These are phyloP conservation scores for Glossophaga mutica DNA, from an alignment of 2,797 vertebrate species.

Conservation along the genomic window DNA sequence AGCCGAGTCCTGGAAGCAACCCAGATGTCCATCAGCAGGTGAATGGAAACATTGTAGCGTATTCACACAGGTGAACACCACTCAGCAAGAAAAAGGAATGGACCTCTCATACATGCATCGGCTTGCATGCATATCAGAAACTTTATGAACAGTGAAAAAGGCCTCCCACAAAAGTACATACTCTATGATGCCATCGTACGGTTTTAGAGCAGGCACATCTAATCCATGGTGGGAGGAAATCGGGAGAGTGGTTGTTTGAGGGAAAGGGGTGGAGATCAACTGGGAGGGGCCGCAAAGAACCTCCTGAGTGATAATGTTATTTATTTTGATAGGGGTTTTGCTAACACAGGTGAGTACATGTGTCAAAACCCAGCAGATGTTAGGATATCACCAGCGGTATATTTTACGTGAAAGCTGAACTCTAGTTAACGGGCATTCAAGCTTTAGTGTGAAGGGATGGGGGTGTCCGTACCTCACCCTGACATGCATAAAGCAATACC, in stretches of 20 bases:
- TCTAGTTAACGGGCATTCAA: neutral
- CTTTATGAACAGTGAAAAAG: neutral
- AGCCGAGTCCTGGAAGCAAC: neutral
- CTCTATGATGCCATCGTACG: accelerated
- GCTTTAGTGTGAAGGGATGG: neutral
- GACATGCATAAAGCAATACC: neutral
- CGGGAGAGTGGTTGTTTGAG: neutral
- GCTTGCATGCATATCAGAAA: neutral
- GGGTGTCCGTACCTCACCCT: neutral
- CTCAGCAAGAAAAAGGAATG: neutral
- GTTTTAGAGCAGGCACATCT: neutral
- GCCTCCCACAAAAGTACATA: too few species aligned
- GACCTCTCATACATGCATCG: neutral
- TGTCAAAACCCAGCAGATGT: neutral
- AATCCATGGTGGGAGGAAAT: neutral
- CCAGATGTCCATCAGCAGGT: neutral
- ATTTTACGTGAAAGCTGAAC: neutral
- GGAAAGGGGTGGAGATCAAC: accelerated
- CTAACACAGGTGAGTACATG: neutral
- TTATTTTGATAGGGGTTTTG: neutral
- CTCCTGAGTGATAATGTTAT: neutral
- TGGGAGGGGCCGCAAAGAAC: too few species aligned
- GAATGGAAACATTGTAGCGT: neutral
- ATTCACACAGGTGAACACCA: neutral
- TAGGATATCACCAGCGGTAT: neutral